These are phyloP conservation scores for Plebejus argus DNA, from an alignment of 2,888 invertebrate species.

Conservation along the genomic window DNA sequence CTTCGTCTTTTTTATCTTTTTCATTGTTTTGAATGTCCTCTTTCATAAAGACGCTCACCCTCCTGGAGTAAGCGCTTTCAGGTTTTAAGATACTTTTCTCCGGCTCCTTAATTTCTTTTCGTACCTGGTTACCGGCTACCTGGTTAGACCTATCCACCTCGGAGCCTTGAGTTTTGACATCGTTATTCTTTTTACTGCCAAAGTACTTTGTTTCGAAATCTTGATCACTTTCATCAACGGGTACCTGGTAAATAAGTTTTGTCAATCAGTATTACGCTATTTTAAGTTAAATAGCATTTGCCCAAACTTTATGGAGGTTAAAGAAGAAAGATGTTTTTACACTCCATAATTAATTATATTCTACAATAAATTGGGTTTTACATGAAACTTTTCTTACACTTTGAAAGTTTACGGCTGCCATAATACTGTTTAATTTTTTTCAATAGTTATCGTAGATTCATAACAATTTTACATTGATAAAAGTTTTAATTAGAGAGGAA, in stretches of 20 bases:
- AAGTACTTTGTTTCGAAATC: constrained; percentile 72
- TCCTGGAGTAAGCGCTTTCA: constrained; percentile 10
- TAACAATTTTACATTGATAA: no score
- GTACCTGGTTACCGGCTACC: no score
- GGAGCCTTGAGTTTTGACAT: constrained; percentile 35
- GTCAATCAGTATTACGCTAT: not conserved
- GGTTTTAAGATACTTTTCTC: constrained; percentile 30
- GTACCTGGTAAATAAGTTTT: constrained; percentile 48
- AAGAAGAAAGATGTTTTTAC: no score
- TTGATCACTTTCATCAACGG: constrained; percentile 65
- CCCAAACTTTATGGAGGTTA: not conserved
- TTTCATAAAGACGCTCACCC: not conserved
- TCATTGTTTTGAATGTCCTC: not conserved
- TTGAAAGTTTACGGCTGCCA: no score
- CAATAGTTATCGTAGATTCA: no score
- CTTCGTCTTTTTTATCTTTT: not conserved
- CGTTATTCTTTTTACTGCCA: constrained; percentile 53
- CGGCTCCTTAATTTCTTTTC: constrained; percentile 29
- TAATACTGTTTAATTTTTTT: no score
- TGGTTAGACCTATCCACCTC: constrained; percentile 37
- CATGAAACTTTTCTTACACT: no score
- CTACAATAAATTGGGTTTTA: no score
- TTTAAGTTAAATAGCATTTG: not conserved
- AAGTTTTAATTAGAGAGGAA: no score
- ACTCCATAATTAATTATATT: no score